Evolutionary conservation across 2,113 vertebrate genomes (phyloP).

Genomic region (Cyanoramphus novaezelandiae): DNA sequence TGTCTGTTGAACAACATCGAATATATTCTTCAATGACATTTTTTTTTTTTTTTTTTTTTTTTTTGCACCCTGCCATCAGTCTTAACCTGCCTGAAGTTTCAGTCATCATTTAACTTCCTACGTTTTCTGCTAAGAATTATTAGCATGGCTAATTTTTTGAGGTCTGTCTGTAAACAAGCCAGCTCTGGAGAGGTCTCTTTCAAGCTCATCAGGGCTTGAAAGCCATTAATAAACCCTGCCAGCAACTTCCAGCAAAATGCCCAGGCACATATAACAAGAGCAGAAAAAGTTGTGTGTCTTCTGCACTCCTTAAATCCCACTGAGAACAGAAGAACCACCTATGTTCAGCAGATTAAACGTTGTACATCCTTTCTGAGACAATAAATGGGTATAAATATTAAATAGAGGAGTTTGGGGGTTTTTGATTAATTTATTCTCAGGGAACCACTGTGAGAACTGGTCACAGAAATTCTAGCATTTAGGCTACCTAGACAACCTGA

Average conservation of each 20-base stretch:
- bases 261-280: not conserved
- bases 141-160: not conserved
- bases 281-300: not conserved
- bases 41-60: not conserved
- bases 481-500: not conserved
- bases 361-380: not conserved
- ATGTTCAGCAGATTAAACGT: not conserved
- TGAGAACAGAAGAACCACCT: not conserved
- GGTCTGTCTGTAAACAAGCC: not conserved
- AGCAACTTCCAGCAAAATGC: not conserved
- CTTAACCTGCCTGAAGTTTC: not conserved
- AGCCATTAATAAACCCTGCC: not conserved
- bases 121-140: not conserved
- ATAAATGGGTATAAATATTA: not conserved
- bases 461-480: not conserved
- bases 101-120: not conserved
- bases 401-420: not conserved
- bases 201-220: not conserved
- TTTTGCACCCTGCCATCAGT: not conserved
- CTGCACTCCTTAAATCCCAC: not conserved
- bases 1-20: rapidly evolving
- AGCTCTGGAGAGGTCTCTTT: not conserved
- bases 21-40: rapidly evolving
- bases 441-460: not conserved
- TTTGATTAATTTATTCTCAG: not conserved